A percentile compares a stretch with the other conserved stretches of the same genome.
Conservation (phyloP, 2,888 invertebrate genomes). For the Drosophila recens region DNA sequence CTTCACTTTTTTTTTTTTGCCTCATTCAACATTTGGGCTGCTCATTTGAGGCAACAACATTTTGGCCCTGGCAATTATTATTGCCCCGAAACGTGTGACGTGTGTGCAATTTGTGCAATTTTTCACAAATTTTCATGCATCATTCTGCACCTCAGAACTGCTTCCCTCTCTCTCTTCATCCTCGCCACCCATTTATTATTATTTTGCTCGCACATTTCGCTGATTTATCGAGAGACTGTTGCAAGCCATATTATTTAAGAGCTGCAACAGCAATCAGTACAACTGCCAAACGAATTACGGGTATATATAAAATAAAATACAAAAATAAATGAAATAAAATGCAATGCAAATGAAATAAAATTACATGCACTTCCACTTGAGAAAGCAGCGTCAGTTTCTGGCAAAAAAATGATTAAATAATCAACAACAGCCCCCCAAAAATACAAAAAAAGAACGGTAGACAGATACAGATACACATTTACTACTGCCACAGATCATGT, state of each 20-base stretch:
- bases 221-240: conserved; percentile 70
- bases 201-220: conserved; percentile 76
- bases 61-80: conserved; percentile 64
- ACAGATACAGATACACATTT: conserved; percentile 53
- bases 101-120: conserved; percentile 69
- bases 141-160: conserved; percentile 40
- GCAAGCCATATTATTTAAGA: conserved; percentile 48
- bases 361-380: conserved; percentile 78
- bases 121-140: conserved; percentile 78
- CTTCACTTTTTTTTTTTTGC: conserved; percentile 18
- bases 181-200: conserved; percentile 67
- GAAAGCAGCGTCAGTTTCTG: conserved; percentile 57
- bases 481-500: conserved; percentile 56
- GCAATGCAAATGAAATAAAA: conserved; percentile 73
- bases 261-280: conserved; percentile 56
- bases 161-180: background rate
- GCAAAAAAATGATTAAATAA: conserved; percentile 69
- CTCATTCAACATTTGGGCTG: conserved; percentile 29
- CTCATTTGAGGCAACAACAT: conserved; percentile 58
- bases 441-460: conserved; percentile 44
- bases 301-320: conserved; percentile 10
- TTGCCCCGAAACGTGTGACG: conserved; percentile 44
- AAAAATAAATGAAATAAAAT: conserved; percentile 46
- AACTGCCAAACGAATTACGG: conserved; percentile 58
- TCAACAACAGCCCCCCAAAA: conserved; percentile 57